Evolutionary conservation across 2,888 invertebrate genomes (phyloP), one percentile per base, ranked within the genome.

Genomic region (Lasioglossum calceatum): DNA sequence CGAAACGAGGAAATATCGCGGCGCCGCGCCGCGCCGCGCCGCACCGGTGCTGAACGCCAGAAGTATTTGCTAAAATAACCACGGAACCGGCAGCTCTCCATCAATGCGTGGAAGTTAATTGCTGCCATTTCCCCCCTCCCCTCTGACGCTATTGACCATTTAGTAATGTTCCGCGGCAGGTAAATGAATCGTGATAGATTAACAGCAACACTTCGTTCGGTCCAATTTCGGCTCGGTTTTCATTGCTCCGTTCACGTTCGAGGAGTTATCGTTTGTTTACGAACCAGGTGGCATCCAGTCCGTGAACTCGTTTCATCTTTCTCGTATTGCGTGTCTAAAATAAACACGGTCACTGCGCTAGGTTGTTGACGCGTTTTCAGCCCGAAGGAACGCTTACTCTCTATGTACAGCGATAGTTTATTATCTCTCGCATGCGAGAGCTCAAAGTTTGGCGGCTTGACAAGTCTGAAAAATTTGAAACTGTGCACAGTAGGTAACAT

Each of bases 101-200:
- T 88, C 87, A 87, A 90, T 73, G 87, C 83, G 74, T 50, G 72
- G 79, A 87, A 90, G 85, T 84, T 90, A 90, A 90, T 90, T 90
- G 89, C 85, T 75, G n/a, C 79, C 54, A 77, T 73, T 50, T 47
- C 12, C 70, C 8, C 36, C 64, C 16, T 1, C 14, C 27, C 4
- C 14, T 14, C 36, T 80, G 61, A 67, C 77, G 32, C 77, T 61
- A 82, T 88, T 87, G 89, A 85, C 77, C 74, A 77, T 77, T 64
- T 79, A 82, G 78, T 79, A 88, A 89, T 89, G 89, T 84, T 87
- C 84, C 89, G 85, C 84, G 82, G 90, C 82, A 54, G 83, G 80
- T 90, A 87, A 90, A 90, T 87, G 87, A 79, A 74, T 79, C 82
- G 81, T 84, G 80, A 85, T 88, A 86, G 88, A 90, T 89, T 90